Base-by-base conservation (phyloP, 2,888 invertebrate genomes). In the Nymphalis polychloros region DNA sequence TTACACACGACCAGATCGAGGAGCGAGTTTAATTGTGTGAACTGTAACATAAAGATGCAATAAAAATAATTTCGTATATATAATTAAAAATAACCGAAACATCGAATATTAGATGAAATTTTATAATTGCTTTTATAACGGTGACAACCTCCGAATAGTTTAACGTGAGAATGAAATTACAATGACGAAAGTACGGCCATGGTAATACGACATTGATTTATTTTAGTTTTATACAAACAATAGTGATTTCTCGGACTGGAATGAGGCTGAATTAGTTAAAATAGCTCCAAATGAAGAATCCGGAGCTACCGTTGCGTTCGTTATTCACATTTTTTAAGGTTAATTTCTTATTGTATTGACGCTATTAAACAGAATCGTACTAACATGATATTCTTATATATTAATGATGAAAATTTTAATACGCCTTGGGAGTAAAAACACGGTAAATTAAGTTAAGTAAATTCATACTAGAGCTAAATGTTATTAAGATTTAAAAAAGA, bases 111-210 rank as follows among this genome's bases (percentile, higher is more conserved):
- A 75, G 73, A 72, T 67, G 74, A 77, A 75, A 77, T 78, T 76
- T 77, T 78, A 75, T 77, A 78, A 78, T 78, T 78, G 73, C 77
- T 65, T 75, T 77, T 75, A 75, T 75, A 73, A 76, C 71, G 71
- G 71, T 59, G 71, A 72, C 73, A 73, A 68, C 72, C 71, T 73
- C 70, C 68, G 61, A 70, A 70, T 70, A 66, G 59, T 76, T 74
- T 75, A 74, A 78, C 76, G 80, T 80, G 80, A 78, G 79, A 77
- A 73, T 69, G 10, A 68, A 17, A 35, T 70, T 63, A 76, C 77
- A 76, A 75, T 70, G 75, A 64, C 59, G 72, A 67, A 65, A 73
- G 72, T 64, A 68, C 68, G 52, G 63, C 27, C 67, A 62, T 70
- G 68, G 66, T 69, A 72, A 69, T 71, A 64, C 67, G 64, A 70